These are phyloP conservation scores for Cyanocitta stelleri DNA, from an alignment of 2,113 vertebrate genomes.

Conservation along the genomic window DNA sequence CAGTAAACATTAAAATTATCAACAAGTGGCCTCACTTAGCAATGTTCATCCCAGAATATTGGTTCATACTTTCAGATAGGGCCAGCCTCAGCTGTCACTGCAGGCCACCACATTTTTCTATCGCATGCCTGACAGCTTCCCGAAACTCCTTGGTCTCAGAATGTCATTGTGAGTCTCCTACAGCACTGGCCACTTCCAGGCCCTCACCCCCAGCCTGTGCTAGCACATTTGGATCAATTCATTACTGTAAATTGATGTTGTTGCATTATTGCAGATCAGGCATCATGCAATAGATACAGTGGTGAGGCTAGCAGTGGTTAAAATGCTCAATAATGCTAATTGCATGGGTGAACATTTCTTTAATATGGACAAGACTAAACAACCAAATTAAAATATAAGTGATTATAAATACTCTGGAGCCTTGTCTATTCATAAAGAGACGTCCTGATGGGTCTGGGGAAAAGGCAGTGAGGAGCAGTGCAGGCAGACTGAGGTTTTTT, in stretches of 20 bases:
- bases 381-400: background rate
- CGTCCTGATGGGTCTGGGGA: background rate
- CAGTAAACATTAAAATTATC: background rate
- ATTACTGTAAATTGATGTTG: background rate
- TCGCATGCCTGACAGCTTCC: background rate
- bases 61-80: background rate
- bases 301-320: background rate
- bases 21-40: background rate
- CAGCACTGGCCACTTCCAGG: background rate
- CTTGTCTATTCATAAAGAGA: background rate
- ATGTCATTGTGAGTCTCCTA: background rate
- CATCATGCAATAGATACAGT: background rate
- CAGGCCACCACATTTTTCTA: background rate
- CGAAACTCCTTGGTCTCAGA: background rate
- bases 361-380: background rate
- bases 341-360: background rate
- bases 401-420: background rate
- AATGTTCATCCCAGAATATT: background rate
- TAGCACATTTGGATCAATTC: background rate
- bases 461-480: background rate
- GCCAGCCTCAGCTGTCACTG: background rate
- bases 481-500: background rate
- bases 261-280: background rate
- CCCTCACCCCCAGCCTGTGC: background rate
- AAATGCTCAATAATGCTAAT: background rate